Evolutionary conservation across 2,888 invertebrate genomes (phyloP).

Genomic region (Drosophila buzzatii): DNA sequence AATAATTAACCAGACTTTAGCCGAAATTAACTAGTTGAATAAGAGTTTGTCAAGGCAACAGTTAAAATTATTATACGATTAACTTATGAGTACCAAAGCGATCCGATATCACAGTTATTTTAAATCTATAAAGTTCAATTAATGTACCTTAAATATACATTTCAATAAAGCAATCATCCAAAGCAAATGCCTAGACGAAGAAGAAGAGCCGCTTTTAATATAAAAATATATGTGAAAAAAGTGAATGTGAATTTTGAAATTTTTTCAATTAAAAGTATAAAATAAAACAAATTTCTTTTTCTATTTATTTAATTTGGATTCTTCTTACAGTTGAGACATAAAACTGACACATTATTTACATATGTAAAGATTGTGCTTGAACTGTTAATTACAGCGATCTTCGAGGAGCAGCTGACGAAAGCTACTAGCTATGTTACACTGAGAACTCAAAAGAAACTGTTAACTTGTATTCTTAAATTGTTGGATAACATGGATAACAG

Average conservation of each 20-base stretch:
- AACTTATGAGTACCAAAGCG: conserved; percentile 25
- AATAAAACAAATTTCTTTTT: not conserved
- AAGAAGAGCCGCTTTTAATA: not conserved
- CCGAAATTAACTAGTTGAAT: conserved; percentile 34
- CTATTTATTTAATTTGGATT: not conserved
- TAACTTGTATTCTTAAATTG: not conserved
- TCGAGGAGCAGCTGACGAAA: not conserved
- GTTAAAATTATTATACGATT: conserved; percentile 22
- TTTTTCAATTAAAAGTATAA: not conserved
- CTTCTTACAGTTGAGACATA: not conserved
- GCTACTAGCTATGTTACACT: not conserved
- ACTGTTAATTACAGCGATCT: conserved; percentile 4
- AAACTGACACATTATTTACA: too few relatives aligned
- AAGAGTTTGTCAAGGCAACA: conserved; percentile 33
- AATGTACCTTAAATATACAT: conserved; percentile 44
- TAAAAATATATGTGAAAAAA: conserved; percentile 33
- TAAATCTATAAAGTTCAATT: conserved; percentile 47
- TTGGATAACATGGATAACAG: not conserved
- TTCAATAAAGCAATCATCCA: conserved; percentile 32
- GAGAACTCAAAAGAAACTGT: not conserved
- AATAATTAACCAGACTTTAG: conserved; percentile 33
- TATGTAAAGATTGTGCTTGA: not conserved
- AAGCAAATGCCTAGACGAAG: conserved; percentile 13
- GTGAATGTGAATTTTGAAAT: conserved; percentile 11
- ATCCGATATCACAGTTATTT: conserved; percentile 36